A percentile compares a stretch with the other conserved stretches of the same genome.
These are phyloP conservation scores for Antrozous pallidus DNA, from an alignment of 2,797 vertebrate genomes.

Conservation along the genomic window DNA sequence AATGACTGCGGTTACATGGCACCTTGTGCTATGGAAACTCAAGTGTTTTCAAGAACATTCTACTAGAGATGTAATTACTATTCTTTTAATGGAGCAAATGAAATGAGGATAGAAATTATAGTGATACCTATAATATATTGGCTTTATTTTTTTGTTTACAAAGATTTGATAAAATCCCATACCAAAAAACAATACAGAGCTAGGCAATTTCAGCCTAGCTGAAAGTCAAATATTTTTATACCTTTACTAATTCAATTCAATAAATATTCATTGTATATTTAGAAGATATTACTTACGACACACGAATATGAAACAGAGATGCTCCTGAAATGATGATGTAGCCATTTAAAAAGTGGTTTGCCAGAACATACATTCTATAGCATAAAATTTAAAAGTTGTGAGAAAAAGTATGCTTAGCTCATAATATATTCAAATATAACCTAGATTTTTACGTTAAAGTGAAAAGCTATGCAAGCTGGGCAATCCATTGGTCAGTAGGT, in stretches of 20 bases:
- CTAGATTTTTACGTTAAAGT: background rate
- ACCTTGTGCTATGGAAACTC: background rate
- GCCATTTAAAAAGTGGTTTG: background rate
- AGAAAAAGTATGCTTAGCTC: background rate
- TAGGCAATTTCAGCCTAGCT: background rate
- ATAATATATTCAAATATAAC: background rate
- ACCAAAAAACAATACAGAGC: background rate
- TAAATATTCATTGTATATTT: background rate
- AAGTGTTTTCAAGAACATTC: background rate
- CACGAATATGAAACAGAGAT: background rate
- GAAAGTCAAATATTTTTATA: background rate
- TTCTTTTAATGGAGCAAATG: background rate
- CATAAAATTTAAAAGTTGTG: background rate
- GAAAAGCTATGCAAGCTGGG: background rate
- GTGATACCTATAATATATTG: background rate
- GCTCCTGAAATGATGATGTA: background rate
- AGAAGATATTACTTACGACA: background rate
- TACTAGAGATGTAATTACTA: background rate
- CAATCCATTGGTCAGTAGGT: background rate
- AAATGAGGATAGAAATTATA: background rate
- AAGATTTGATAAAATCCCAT: background rate
- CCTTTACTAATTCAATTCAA: background rate
- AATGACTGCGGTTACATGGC: background rate
- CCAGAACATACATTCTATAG: background rate
- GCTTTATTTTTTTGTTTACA: background rate